Base-by-base conservation (phyloP, 2,113 vertebrate genomes). In the Sigmodon hispidus region DNA sequence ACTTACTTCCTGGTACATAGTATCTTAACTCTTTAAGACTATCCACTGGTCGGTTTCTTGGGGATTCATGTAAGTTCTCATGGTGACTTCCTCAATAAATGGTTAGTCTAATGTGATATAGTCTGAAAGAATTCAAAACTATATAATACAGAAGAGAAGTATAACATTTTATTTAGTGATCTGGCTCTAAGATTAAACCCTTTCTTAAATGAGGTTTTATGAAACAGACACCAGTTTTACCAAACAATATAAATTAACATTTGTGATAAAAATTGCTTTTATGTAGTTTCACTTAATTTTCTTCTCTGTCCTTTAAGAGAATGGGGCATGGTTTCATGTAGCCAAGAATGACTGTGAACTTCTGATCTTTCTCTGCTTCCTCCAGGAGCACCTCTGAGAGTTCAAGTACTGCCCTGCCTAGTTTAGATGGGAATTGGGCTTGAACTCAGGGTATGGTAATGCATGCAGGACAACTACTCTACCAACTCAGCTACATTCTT, bases 201-300 rank as follows among this genome's bases (percentile, higher is more conserved):
- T 95, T 43, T 3, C n/a, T n/a, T n/a, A n/a, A n/a, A 9, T 87
- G 16, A 76, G 15, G 77, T 79, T 93, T 91, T 93, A 91, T 75
- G 72, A 84, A 96, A 89, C 10, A 94, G 61, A 29, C 26, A 94
- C 34, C 34, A 84, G 22, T 90, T 93, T 40, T 95, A 86, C 31
- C 93, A 43, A 67, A 91, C 24, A 89, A 59, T 91, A 63, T 93
- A 69, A 76, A 73, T 75, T 94, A 95, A 86, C n/a, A 59, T 63
- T 6, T 93, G 75, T 96, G 86, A 73, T 94, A 96, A 89, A 43
- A 89, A 12, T 86, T 26, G 7, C 83, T 91, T 92, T 94, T 94
- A 5, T 87, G 6, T 17, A 94, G 19, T 94, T 96, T 69, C 55
- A 69, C 34, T 93, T 95, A 57, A 76, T 40, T 59, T 34, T 72